These are phyloP conservation scores for Archips crataeganus DNA, from an alignment of 2,888 invertebrate genomes.

Conservation along the genomic window DNA sequence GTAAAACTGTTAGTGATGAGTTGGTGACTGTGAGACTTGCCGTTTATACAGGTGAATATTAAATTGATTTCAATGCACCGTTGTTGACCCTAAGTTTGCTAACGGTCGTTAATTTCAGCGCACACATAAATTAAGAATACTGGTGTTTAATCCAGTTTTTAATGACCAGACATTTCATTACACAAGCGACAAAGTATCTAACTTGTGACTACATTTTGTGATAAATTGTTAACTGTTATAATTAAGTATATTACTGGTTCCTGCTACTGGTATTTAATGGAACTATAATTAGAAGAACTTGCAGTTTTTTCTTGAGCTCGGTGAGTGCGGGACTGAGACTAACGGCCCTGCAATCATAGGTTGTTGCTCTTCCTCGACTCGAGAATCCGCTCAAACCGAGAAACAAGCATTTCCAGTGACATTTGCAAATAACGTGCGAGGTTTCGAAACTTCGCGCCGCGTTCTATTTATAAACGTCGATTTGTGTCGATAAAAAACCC, in stretches of 20 bases:
- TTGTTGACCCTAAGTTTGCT: conserved; percentile 41
- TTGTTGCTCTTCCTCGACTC: conserved; percentile 82
- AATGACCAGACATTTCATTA: conserved; percentile 19
- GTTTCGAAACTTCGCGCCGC: conserved; percentile 28
- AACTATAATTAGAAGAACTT: conserved; percentile 47
- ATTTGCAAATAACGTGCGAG: conserved; percentile 32
- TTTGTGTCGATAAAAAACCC: conserved; percentile 24
- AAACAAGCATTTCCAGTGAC: conserved; percentile 59
- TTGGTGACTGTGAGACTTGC: conserved; percentile 79
- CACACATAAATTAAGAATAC: conserved; percentile 31
- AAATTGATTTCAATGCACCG: conserved; percentile 60
- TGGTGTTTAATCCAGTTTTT: conserved; percentile 15
- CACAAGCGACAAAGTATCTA: not conserved
- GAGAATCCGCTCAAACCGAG: conserved; percentile 66
- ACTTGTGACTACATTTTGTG: not conserved
- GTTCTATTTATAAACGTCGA: conserved; percentile 28
- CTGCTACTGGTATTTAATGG: conserved; percentile 31
- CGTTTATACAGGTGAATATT: conserved; percentile 81
- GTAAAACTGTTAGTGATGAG: conserved; percentile 82
- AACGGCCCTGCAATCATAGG: conserved; percentile 86
- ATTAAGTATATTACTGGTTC: conserved; percentile 18
- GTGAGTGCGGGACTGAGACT: conserved; percentile 78
- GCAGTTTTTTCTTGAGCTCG: conserved; percentile 62
- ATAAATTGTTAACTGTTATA: not conserved
- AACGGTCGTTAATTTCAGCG: conserved; percentile 40